Percentiles rank a stretch among this genome's conserved stretches.
These are phyloP conservation scores for Chrysina gloriosa DNA, from an alignment of 2,888 invertebrate species.

Conservation along the genomic window DNA sequence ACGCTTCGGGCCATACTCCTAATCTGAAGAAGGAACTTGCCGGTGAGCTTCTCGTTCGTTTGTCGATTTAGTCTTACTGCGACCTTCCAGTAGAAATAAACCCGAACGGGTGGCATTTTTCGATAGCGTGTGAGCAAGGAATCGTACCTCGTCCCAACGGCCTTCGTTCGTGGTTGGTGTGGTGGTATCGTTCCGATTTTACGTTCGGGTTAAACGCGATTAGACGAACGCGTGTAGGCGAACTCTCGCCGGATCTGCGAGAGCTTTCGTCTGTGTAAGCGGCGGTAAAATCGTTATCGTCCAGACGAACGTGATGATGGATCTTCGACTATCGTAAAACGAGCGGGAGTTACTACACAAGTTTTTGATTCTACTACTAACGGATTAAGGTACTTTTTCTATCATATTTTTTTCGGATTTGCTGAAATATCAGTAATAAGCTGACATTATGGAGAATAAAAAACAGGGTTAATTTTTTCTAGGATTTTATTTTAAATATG, in stretches of 20 bases:
- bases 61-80: constrained; percentile 26
- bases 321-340: too few species aligned
- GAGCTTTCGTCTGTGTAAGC: too few species aligned
- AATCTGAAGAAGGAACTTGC: constrained; percentile 26
- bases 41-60: constrained; percentile 3
- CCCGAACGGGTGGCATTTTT: not conserved
- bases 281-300: too few species aligned
- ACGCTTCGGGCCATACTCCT: constrained; percentile 34
- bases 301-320: too few species aligned
- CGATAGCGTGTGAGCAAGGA: not conserved
- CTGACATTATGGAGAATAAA: too few species aligned
- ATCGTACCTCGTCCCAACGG: not conserved
- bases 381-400: too few species aligned
- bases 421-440: too few species aligned
- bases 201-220: not conserved
- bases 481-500: too few species aligned
- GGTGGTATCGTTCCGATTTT: not conserved
- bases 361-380: too few species aligned
- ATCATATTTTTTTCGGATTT: too few species aligned
- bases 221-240: not conserved
- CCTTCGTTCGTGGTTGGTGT: constrained; percentile 8
- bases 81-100: constrained; percentile 31
- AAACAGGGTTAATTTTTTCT: too few species aligned
- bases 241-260: not conserved
- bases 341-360: too few species aligned